Evolutionary conservation across 2,113 vertebrate species (phyloP), one percentile per base, ranked within the genome.

Genomic region (Microcebus ravelobensis): DNA sequence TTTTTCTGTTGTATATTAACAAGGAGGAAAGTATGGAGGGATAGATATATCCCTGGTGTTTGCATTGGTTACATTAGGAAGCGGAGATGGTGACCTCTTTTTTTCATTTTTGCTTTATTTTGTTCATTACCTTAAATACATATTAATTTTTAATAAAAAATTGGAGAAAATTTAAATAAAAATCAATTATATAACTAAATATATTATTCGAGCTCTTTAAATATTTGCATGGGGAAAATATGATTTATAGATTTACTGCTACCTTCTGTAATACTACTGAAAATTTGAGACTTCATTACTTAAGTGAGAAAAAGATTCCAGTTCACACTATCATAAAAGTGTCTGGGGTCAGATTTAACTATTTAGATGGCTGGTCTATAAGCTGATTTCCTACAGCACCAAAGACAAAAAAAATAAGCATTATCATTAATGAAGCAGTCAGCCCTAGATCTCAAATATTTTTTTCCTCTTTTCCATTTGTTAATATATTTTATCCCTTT

Each of bases 91-190:
- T 59, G 50, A 85, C 5, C 29, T 86, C 23, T 87, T 65, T 70
- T 89, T 89, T 88, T 67, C 50, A 95, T 65, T 61, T 85, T 83
- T 57, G 12, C 48, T 83, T 91, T 65, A 79, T 87, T 76, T 87
- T 91, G 21, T 77, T 68, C 48, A 17, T 87, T 85, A 84, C 0
- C 50, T 14, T 79, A 27, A 90, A 42, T 68, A 13, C 4, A 73
- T 71, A 29, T 61, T 81, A 87, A 3, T 36, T 82, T 61, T 79
- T 89, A 70, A 68, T 73, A 27, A 87, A 76, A 87, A 82, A 27
- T 20, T 11, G 18, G 29, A 39, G 61, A 70, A 90, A 42, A n/a
- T 80, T 87, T 90, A 90, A 91, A 55, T 52, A 27, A 48, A 76
- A 92, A 7, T 48, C n/a, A 89, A 4, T 67, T 20, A 8, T 79